Base-by-base conservation (phyloP, 2,797 vertebrate genomes). In the Intellagama lesueurii region DNA sequence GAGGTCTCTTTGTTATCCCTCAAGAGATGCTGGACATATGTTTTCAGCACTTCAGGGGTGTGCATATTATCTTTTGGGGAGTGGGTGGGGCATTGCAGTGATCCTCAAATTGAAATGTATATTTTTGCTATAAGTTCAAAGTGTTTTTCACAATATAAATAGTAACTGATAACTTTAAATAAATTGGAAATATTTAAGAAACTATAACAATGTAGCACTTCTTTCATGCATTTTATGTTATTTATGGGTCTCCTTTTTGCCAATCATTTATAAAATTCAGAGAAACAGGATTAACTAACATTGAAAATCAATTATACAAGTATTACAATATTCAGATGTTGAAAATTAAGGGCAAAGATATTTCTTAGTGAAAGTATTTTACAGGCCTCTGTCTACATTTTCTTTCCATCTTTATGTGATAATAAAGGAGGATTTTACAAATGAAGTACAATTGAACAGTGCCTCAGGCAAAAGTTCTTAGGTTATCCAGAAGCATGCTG, bases 91-190 rank as follows among this genome's bases (percentile, higher is more conserved):
- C 91, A 93, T 92, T 88, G 66, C 95, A 95, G 94, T 94, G 93
- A 91, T 94, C 95, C 93, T 94, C 95, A 94, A 96, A 96, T 69
- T 92, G 94, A 97, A 97, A 97, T 97, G 96, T 97, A 96, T 97
- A 97, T 97, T 97, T 97, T 97, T 97, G 96, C 95, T 97, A 97
- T 96, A 95, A 96, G 89, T 96, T 95, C 95, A 94, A 94, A 93
- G 95, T 96, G 96, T 97, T 97, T 97, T 97, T 97, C 97, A 96
- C 96, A 97, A 97, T 96, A 97, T 96, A 96, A 96, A 97, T 95
- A 96, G 96, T 94, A 95, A 97, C 92, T 88, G 88, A 87, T 92
- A 94, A 96, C 95, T 96, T 96, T 95, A 96, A 97, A 97, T 96
- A 97, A 97, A 97, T 93, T 93, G 60, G 88, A 96, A 97, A 86